Base-by-base conservation (phyloP, 2,113 vertebrate genomes). In the Andinoacara biseriatus region DNA sequence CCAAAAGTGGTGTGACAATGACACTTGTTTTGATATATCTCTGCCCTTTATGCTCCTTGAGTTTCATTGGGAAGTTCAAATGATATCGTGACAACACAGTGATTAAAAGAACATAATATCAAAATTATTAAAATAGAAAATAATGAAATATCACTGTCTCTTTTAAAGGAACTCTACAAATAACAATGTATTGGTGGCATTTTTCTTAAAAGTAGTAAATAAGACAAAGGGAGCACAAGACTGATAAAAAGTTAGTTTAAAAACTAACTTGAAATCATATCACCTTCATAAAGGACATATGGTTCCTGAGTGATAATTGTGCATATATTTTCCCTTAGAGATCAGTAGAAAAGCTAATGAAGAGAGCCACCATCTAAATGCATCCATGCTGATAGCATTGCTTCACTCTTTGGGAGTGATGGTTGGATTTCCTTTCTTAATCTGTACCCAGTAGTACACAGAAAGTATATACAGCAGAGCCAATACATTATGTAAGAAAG, bases 281-380 rank as follows among this genome's bases (percentile, higher is more conserved):
- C 65, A 52, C 24, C 24, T 72, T 72, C 52, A 72, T 83, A 24
- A 80, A 69, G 57, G 22, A 52, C 72, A 61, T 81, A 35, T 20
- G 58, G 61, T 86, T 17, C 72, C 22, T 10, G 31, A 29, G 29
- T 20, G 26, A 56, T 59, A 65, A 77, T 58, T 76, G 49, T 35
- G 7, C 18, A 38, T 56, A 74, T 76, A 83, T 86, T 82, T 79
- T 78, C 40, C 80, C 84, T 15, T 9, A 61, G 76, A 78, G 74
- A 89, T 91, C 82, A 33, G 84, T 84, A 61, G 63, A 76, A 58
- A 76, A 76, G 33, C 84, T 77, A 83, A 89, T 89, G 67, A 72
- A 78, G 74, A 79, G 76, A 81, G 67, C 54, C 67, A 10, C 46
- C 62, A 61, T 90, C 81, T 84, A 74, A 86, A 86, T 49, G 78